Percentiles rank a stretch among this genome's conserved stretches.
Conservation (phyloP, 2,113 vertebrate genomes). For the Manacus vitellinus region DNA sequence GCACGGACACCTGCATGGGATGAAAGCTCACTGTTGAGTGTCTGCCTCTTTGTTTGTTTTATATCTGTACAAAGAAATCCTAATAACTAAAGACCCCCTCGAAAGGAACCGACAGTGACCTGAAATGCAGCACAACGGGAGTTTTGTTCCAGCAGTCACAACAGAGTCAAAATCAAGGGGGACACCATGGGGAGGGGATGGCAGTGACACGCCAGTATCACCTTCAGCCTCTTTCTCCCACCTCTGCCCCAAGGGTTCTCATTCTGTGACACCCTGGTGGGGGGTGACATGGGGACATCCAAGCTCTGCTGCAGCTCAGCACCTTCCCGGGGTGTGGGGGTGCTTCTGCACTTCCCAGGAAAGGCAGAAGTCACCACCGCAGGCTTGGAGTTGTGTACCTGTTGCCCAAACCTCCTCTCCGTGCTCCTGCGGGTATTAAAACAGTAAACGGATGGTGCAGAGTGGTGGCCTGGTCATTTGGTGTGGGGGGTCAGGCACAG, state of each 20-base stretch:
- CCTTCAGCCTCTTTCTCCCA: background rate
- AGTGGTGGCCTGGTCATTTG: background rate
- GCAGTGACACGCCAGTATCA: rapidly evolving
- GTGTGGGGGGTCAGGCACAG: background rate
- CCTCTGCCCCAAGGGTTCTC: background rate
- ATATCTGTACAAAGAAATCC: conserved; percentile 32
- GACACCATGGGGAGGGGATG: rapidly evolving
- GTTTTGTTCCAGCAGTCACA: background rate
- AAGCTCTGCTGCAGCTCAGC: background rate
- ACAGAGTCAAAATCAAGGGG: background rate
- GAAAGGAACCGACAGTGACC: background rate
- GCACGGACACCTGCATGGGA: rapidly evolving
- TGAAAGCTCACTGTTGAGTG: background rate
- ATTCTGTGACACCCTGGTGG: background rate
- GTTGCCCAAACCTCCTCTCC: rapidly evolving
- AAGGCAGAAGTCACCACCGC: background rate
- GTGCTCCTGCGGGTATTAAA: background rate
- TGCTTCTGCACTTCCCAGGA: background rate
- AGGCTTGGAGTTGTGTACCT: rapidly evolving
- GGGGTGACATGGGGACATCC: background rate
- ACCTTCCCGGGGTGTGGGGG: rapidly evolving
- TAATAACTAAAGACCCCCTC: background rate
- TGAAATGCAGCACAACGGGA: background rate
- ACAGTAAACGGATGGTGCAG: background rate
- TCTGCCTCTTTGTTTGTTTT: background rate